Conservation (phyloP, 2,113 vertebrate genomes). For the Ceyx melanurus region DNA sequence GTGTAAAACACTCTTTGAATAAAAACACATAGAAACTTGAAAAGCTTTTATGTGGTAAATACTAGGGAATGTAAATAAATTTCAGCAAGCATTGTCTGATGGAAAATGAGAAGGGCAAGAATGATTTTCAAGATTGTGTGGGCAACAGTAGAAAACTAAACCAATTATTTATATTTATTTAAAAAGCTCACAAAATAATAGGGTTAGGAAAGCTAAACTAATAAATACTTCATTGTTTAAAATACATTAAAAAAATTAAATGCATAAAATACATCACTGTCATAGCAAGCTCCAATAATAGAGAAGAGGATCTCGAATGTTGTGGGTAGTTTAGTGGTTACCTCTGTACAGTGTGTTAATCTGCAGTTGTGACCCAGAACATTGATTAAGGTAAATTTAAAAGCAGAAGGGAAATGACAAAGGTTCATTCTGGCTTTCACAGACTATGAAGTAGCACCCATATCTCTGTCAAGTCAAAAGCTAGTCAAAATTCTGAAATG, state of each 20-base stretch:
- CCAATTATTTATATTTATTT: neutral
- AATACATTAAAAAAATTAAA: too few relatives aligned
- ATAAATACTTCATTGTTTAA: neutral
- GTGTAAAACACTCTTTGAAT: neutral
- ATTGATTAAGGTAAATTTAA: neutral
- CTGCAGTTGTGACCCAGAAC: neutral
- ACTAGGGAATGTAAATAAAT: neutral
- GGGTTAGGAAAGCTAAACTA: neutral
- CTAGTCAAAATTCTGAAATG: neutral
- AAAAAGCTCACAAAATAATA: neutral
- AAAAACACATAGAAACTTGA: neutral
- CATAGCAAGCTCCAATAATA: neutral
- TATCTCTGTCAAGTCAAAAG: neutral
- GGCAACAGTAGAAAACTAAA: neutral
- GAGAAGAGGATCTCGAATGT: neutral
- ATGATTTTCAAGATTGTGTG: neutral
- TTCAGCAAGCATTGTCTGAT: neutral
- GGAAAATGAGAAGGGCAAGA: neutral
- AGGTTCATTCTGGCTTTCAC: neutral
- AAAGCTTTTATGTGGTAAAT: neutral
- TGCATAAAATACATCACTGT: neutral
- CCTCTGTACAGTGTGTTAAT: neutral
- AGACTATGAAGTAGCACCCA: neutral
- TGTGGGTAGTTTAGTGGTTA: neutral
- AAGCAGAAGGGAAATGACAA: neutral